These are phyloP conservation scores for Crypturellus undulatus DNA, from an alignment of 2,113 vertebrate species.

Conservation along the genomic window DNA sequence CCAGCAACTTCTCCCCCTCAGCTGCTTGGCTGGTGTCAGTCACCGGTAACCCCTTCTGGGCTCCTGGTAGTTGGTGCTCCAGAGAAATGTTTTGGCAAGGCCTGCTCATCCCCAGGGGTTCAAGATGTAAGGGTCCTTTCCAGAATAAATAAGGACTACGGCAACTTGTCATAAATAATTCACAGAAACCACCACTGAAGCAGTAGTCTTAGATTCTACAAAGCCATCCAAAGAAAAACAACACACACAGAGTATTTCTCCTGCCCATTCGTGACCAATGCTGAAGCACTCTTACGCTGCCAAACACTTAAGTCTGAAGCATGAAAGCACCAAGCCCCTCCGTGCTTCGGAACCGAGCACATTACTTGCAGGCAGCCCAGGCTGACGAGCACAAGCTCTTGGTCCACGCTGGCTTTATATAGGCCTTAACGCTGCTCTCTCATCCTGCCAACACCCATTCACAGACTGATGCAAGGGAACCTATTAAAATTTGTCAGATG, in stretches of 20 bases:
- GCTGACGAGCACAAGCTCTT: background rate
- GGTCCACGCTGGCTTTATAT: background rate
- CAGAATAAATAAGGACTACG: background rate
- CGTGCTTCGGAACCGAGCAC: background rate
- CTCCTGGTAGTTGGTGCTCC: rapidly evolving
- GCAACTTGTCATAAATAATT: background rate
- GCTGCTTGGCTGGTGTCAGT: background rate
- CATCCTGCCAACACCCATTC: background rate
- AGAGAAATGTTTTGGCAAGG: background rate
- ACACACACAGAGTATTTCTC: background rate
- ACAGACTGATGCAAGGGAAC: rapidly evolving
- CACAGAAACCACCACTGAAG: background rate
- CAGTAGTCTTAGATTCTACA: background rate
- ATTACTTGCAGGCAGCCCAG: background rate
- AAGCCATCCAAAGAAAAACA: too few relatives aligned
- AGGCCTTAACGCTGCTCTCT: background rate
- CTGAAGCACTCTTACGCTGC: background rate
- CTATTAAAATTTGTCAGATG: background rate
- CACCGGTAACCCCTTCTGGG: background rate
- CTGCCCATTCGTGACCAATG: background rate
- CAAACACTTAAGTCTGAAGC: background rate
- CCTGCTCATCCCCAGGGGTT: background rate
- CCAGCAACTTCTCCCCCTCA: background rate
- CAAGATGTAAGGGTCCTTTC: background rate
- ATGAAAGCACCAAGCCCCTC: background rate